These are phyloP conservation scores for Drosophila ohnishii DNA, from an alignment of 1,140 invertebrate genomes.

Conservation along the genomic window DNA sequence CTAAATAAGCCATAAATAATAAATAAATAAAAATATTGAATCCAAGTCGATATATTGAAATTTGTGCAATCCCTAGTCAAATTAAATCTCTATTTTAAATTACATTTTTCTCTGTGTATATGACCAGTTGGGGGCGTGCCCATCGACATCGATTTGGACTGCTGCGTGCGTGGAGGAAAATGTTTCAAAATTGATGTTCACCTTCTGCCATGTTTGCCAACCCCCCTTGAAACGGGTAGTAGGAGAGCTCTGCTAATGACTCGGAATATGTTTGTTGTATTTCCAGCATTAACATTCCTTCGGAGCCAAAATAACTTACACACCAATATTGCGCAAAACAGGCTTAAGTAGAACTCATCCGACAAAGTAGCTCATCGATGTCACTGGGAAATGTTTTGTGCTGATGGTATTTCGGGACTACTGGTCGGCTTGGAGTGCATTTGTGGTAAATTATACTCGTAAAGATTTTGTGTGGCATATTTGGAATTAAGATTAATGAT, in stretches of 20 bases:
- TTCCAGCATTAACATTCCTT: slow-evolving; percentile 75
- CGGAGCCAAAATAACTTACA: slow-evolving; percentile 43
- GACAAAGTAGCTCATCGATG: slow-evolving; percentile 29
- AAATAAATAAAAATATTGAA: too few species aligned
- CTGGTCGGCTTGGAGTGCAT: slow-evolving; percentile 18
- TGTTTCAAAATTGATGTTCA: slow-evolving; percentile 78
- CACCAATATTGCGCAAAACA: slow-evolving; percentile 58
- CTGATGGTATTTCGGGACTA: slow-evolving; percentile 19
- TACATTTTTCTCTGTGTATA: slow-evolving; percentile 5
- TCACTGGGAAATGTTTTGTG: slow-evolving; percentile 17
- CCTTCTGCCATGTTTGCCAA: slow-evolving; percentile 58
- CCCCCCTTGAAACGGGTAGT: slow-evolving; percentile 1
- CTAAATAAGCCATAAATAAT: background rate
- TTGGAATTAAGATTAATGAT: slow-evolving; percentile 65
- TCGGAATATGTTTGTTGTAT: slow-evolving; percentile 65
- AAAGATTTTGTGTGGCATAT: slow-evolving; percentile 35
- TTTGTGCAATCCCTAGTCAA: too few species aligned
- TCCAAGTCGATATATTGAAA: too few species aligned
- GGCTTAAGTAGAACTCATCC: slow-evolving; percentile 52
- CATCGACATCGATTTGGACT: slow-evolving; percentile 65
- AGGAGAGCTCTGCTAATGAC: slow-evolving; percentile 52
- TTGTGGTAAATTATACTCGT: slow-evolving; percentile 40
- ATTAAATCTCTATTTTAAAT: background rate
- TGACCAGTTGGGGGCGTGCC: slow-evolving; percentile 63
- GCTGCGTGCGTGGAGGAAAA: slow-evolving; percentile 57